Evolutionary conservation across 2,888 invertebrate genomes (phyloP).

Genomic region (Protonemura montana): DNA sequence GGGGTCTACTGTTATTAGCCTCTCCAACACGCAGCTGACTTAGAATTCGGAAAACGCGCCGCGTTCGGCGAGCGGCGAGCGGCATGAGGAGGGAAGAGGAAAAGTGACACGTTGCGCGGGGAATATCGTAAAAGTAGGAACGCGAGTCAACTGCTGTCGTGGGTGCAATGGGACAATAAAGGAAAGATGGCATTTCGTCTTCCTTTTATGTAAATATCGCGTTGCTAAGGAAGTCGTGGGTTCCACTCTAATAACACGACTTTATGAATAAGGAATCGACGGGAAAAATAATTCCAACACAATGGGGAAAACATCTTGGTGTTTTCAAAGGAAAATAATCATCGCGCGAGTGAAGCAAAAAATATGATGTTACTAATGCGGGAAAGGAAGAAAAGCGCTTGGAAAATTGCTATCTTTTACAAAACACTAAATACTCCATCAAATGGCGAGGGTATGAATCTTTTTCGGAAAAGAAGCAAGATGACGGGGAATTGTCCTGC

Average conservation of each 20-base stretch:
- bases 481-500: background rate
- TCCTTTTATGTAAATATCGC: slow-evolving; percentile 12
- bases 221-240: background rate
- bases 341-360: background rate
- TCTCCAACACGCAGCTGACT: background rate
- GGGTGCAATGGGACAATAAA: slow-evolving; percentile 7
- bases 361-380: slow-evolving; percentile 2
- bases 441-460: background rate
- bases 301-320: background rate
- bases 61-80: background rate
- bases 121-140: background rate
- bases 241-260: background rate
- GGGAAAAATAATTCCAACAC: background rate
- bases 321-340: background rate
- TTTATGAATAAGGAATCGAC: slow-evolving; percentile 7
- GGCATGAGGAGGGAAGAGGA: background rate
- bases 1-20: background rate
- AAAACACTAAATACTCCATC: background rate
- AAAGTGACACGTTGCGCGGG: slow-evolving; percentile 7
- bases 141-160: background rate
- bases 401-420: background rate
- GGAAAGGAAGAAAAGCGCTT: background rate
- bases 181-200: background rate
- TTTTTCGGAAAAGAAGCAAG: background rate
- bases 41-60: background rate